Evolutionary conservation across 1,140 invertebrate species (phyloP).

Genomic region (Drosophila tsacasi): DNA sequence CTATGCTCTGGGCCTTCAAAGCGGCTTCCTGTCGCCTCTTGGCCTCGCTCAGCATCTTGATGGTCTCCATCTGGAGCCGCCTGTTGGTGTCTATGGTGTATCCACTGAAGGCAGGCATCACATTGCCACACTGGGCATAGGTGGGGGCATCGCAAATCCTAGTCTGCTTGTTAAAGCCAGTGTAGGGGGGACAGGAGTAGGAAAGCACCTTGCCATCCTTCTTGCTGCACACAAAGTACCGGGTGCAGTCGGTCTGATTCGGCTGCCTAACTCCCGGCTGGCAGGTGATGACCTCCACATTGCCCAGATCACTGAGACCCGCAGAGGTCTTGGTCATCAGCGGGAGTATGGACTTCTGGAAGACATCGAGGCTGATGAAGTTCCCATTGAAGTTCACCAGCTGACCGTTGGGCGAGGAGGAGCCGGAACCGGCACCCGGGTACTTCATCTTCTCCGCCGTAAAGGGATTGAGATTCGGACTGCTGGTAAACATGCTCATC

Average conservation of each 20-base stretch:
- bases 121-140: conserved; percentile 77
- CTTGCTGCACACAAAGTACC: conserved; percentile 86
- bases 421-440: not conserved
- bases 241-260: conserved; percentile 86
- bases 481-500: conserved; percentile 56
- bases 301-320: conserved; percentile 51
- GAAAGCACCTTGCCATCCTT: conserved; percentile 84
- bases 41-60: conserved; percentile 72
- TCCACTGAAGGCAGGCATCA: conserved; percentile 40
- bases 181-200: conserved; percentile 86
- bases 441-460: conserved; percentile 39
- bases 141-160: conserved; percentile 85
- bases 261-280: conserved; percentile 85
- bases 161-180: conserved; percentile 85
- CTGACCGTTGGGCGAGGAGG: conserved; percentile 36
- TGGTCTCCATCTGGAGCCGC: conserved; percentile 69
- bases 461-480: conserved; percentile 17
- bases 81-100: conserved; percentile 72
- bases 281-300: conserved; percentile 85
- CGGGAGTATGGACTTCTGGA: conserved; percentile 78
- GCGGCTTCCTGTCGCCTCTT: conserved; percentile 72
- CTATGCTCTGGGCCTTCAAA: conserved; percentile 71
- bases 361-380: conserved; percentile 79
- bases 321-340: conserved; percentile 58
- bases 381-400: conserved; percentile 80